Percentiles rank a stretch among this genome's conserved stretches.
These are phyloP conservation scores for Perognathus longimembris DNA, from an alignment of 2,113 vertebrate genomes.

Conservation along the genomic window DNA sequence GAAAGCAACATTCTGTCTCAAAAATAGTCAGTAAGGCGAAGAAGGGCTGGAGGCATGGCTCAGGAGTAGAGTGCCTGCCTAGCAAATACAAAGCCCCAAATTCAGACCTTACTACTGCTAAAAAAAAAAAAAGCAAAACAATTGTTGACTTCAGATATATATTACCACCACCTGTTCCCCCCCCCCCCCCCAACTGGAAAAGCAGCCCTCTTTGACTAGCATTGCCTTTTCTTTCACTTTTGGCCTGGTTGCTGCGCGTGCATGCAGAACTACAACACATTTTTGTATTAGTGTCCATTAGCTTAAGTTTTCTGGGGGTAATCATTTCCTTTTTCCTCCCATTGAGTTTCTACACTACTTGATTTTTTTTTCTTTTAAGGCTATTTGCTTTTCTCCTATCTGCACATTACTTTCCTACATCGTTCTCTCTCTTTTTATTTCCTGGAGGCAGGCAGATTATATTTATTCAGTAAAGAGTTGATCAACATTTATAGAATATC, in stretches of 20 bases:
- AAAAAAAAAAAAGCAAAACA: not conserved
- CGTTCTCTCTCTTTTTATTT: not conserved
- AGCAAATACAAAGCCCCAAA: no score
- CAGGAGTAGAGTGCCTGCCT: no score
- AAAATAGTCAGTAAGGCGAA: no score
- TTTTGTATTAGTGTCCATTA: not conserved
- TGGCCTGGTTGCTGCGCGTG: conserved; percentile 25
- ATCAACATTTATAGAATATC: not conserved
- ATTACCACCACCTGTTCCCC: not conserved
- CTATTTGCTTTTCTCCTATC: not conserved
- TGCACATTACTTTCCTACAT: not conserved
- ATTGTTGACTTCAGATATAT: not conserved
- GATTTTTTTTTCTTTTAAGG: conserved; percentile 16
- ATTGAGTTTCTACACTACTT: not conserved
- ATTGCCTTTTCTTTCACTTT: not conserved
- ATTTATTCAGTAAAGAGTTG: conserved; percentile 15
- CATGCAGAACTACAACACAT: not conserved
- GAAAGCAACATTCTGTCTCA: no score
- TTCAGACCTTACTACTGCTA: no score
- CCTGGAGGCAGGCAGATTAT: not conserved
- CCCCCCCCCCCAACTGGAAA: not conserved
- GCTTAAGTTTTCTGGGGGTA: not conserved
- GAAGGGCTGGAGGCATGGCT: no score
- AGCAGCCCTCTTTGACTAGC: not conserved
- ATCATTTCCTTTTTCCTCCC: not conserved